Conservation (phyloP, 2,888 invertebrate genomes). For the Scaeva pyrastri region DNA sequence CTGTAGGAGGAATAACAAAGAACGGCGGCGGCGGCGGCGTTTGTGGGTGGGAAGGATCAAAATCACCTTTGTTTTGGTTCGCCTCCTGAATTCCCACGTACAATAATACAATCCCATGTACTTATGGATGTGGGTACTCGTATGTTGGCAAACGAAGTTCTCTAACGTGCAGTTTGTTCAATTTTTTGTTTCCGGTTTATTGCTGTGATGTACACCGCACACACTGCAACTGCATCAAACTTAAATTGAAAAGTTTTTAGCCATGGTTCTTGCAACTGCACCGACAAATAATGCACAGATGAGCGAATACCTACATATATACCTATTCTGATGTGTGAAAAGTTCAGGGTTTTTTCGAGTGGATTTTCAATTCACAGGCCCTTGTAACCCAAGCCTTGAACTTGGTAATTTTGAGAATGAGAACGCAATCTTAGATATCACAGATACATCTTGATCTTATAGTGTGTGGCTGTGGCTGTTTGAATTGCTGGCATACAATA, state of each 20-base stretch:
- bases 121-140: too few species aligned
- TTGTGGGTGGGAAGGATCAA: constrained; percentile 4
- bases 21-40: background rate
- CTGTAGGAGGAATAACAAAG: constrained; percentile 22
- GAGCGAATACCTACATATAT: background rate
- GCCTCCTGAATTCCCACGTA: constrained; percentile 48
- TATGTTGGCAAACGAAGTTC: background rate
- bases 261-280: constrained; percentile 5
- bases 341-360: constrained; percentile 22
- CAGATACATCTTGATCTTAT: background rate
- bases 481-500: too few species aligned
- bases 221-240: constrained; percentile 39
- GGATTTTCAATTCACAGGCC: background rate
- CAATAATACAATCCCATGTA: constrained; percentile 46
- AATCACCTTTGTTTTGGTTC: constrained; percentile 58
- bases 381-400: background rate
- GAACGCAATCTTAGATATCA: background rate
- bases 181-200: constrained; percentile 51
- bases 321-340: constrained; percentile 1
- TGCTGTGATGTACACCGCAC: constrained; percentile 34
- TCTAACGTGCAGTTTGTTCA: constrained; percentile 58
- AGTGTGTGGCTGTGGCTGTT: too few species aligned
- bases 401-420: background rate
- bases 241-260: constrained; percentile 61
- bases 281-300: constrained; percentile 31